Conservation (phyloP, 1,140 invertebrate species). For the Gonatopus flavifemur region DNA sequence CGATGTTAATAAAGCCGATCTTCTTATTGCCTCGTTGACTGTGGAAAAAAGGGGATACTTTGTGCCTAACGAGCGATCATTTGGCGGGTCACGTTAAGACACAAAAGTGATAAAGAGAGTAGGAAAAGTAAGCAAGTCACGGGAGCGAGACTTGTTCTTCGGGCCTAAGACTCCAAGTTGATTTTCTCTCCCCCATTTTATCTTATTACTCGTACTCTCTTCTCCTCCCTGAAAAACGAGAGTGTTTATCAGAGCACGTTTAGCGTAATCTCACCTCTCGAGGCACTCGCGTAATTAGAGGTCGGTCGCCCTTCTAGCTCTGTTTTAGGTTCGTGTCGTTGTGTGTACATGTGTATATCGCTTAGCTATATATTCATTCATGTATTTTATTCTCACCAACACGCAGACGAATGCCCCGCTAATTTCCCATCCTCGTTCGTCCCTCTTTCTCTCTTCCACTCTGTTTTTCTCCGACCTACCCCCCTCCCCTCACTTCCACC, state of each 20-base stretch:
- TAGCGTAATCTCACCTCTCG: constrained; percentile 47
- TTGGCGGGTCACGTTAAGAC: constrained; percentile 24
- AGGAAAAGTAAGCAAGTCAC: constrained; percentile 6
- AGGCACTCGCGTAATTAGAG: constrained; percentile 51
- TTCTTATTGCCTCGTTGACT: too few species aligned
- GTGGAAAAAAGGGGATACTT: constrained; percentile 20
- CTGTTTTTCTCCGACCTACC: background rate
- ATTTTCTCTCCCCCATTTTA: constrained; percentile 12
- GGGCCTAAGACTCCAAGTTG: constrained; percentile 24
- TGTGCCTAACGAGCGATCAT: constrained; percentile 40
- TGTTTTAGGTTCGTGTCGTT: background rate
- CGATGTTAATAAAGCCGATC: too few species aligned
- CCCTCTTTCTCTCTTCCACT: background rate
- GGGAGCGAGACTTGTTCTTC: constrained; percentile 16
- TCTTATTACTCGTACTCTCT: constrained; percentile 17
- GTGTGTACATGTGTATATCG: too few species aligned
- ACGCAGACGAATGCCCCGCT: background rate
- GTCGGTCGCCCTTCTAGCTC: constrained; percentile 18
- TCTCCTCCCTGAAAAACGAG: constrained; percentile 36
- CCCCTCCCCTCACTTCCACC: background rate
- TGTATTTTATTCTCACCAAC: background rate
- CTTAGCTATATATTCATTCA: background rate
- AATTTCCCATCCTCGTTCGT: background rate
- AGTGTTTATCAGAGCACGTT: constrained; percentile 50
- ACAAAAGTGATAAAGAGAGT: constrained; percentile 4